Evolutionary conservation across 2,797 vertebrate genomes (phyloP).

Genomic region (Ceryle rudis): DNA sequence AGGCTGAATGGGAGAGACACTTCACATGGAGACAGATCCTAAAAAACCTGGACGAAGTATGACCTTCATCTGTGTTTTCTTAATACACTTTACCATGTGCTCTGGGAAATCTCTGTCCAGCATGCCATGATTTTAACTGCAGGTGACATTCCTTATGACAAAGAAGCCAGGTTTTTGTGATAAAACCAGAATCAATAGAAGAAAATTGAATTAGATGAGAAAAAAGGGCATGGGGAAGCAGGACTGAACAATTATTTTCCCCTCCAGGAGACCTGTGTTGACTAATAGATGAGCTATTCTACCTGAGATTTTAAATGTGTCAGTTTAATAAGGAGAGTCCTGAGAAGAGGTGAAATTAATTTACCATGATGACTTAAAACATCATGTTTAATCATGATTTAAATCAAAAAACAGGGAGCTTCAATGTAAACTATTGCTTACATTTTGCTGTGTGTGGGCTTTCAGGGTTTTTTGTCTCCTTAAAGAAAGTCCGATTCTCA

Average conservation of each 20-base stretch:
- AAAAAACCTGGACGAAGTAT: background rate
- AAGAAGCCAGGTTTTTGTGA: background rate
- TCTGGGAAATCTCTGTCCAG: background rate
- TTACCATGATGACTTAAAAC: conserved; percentile 11
- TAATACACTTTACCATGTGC: background rate
- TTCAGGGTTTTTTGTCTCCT: background rate
- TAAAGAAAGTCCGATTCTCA: background rate
- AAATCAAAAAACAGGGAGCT: background rate
- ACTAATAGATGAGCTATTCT: background rate
- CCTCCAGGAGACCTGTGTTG: background rate
- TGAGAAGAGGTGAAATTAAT: background rate
- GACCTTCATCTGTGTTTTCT: background rate
- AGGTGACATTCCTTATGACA: background rate
- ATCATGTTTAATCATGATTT: background rate
- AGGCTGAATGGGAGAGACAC: background rate
- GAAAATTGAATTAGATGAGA: background rate
- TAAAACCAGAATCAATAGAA: background rate
- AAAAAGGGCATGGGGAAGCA: background rate
- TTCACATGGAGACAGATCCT: background rate
- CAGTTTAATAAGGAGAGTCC: background rate
- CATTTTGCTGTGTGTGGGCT: background rate
- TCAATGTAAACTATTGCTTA: conserved; percentile 11
- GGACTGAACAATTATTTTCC: background rate
- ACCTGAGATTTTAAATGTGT: background rate
- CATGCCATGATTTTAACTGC: background rate